phyloP scores from a whole-genome alignment of 2,888 invertebrate genomes.

The Encarsia formosa region DNA sequence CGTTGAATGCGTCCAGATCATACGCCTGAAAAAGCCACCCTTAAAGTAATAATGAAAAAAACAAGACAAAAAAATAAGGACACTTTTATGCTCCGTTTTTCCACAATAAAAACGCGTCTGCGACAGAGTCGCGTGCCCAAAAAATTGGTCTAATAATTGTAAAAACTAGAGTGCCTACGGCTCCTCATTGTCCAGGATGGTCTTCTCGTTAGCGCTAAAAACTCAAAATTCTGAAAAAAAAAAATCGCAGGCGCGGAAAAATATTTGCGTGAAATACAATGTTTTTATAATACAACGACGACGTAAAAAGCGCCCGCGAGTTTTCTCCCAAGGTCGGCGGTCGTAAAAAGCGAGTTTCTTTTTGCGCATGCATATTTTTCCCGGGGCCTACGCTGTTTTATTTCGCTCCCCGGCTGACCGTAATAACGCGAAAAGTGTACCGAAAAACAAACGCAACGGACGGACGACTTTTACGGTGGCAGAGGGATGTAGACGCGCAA shows the following conservation, averaged over 20 bases:
- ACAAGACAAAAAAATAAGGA: no score
- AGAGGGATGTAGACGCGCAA: conserved; percentile 36
- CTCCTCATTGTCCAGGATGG: neutral
- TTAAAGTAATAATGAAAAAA: no score
- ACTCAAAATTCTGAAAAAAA: neutral
- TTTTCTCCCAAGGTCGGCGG: no score
- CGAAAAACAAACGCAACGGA: conserved; percentile 29
- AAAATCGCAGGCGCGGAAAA: neutral
- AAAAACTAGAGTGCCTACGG: conserved; percentile 33
- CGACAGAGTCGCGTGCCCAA: conserved; percentile 33
- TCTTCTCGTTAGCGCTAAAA: neutral
- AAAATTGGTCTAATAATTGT: conserved; percentile 49
- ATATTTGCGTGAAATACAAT: neutral
- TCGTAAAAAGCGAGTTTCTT: no score
- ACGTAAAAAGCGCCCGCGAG: conserved; percentile 25
- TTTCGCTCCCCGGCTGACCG: conserved; percentile 49
- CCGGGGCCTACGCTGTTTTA: conserved; percentile 36
- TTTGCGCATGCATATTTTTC: no score
- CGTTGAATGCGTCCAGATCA: no score
- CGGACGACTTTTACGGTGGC: conserved; percentile 15
- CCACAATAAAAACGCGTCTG: no score
- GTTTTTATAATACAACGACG: no score
- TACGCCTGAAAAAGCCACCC: no score
- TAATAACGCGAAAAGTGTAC: conserved; percentile 48
- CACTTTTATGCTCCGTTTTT: no score